Evolutionary conservation across 1,140 invertebrate species (phyloP).

Genomic region (Lerema accius): DNA sequence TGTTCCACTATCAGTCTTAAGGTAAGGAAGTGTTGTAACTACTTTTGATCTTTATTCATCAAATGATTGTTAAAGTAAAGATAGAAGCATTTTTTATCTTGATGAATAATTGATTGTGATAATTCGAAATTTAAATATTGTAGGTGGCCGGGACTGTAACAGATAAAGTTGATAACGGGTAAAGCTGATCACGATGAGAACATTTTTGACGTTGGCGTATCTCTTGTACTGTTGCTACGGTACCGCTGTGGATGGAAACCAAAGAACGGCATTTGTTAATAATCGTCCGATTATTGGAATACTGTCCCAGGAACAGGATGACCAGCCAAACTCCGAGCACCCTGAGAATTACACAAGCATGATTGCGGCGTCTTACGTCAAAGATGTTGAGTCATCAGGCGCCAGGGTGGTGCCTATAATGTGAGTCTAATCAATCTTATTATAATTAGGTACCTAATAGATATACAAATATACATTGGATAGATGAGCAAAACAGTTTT

Average conservation of each 20-base stretch:
- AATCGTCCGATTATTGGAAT: conserved; percentile 85
- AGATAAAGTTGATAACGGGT: no score
- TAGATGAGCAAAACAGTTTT: no score
- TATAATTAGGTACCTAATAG: no score
- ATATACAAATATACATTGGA: no score
- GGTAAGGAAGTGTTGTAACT: not conserved
- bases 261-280: conserved; percentile 47
- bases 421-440: conserved; percentile 84
- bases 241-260: conserved; percentile 45
- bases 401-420: conserved; percentile 92
- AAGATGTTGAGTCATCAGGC: conserved; percentile 91
- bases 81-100: conserved; percentile 15
- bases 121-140: conserved; percentile 38
- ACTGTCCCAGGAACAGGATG: conserved; percentile 85
- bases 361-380: conserved; percentile 94
- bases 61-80: conserved; percentile 31
- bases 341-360: conserved; percentile 84
- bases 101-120: conserved; percentile 13
- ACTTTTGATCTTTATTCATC: conserved; percentile 9
- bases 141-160: conserved; percentile 45
- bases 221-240: conserved; percentile 59
- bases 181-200: conserved; percentile 55
- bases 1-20: not conserved
- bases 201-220: conserved; percentile 46
- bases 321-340: conserved; percentile 78